Evolutionary conservation across 2,113 vertebrate genomes (phyloP).

Genomic region (Eulemur rufifrons): DNA sequence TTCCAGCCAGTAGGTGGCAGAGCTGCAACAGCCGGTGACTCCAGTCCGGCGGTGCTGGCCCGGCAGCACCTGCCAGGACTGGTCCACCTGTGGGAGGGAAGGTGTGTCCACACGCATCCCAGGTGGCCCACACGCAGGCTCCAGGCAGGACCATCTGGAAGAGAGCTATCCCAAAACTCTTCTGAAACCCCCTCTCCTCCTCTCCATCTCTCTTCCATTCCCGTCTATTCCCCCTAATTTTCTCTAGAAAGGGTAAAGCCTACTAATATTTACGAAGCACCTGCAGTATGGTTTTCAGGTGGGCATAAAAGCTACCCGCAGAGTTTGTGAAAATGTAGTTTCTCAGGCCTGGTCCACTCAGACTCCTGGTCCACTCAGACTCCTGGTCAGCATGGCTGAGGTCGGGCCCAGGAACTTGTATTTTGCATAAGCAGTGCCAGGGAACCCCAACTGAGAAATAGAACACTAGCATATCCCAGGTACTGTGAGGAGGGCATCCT

Average conservation of each 20-base stretch:
- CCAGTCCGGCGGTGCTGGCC: background rate
- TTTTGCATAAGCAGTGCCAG: background rate
- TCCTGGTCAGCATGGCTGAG: background rate
- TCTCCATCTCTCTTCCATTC: background rate
- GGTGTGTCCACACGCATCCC: background rate
- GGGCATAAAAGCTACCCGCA: background rate
- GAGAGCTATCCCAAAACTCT: background rate
- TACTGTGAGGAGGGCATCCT: background rate
- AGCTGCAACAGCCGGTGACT: slow-evolving; percentile 51
- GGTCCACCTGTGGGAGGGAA: background rate
- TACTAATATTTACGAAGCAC: background rate
- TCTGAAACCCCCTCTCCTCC: background rate
- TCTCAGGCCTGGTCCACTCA: background rate
- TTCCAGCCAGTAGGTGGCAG: slow-evolving; percentile 74
- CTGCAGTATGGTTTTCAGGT: background rate
- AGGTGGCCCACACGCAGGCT: background rate
- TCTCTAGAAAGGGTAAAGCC: background rate
- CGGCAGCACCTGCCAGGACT: fast-evolving
- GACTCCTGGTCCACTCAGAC: background rate
- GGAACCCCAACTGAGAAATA: background rate
- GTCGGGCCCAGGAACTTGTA: background rate
- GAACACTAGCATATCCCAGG: background rate
- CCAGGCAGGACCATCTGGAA: background rate
- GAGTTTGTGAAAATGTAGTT: background rate
- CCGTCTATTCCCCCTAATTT: background rate